Conservation (phyloP, 2,113 vertebrate genomes). For the Chaetorhynchus papuensis region DNA sequence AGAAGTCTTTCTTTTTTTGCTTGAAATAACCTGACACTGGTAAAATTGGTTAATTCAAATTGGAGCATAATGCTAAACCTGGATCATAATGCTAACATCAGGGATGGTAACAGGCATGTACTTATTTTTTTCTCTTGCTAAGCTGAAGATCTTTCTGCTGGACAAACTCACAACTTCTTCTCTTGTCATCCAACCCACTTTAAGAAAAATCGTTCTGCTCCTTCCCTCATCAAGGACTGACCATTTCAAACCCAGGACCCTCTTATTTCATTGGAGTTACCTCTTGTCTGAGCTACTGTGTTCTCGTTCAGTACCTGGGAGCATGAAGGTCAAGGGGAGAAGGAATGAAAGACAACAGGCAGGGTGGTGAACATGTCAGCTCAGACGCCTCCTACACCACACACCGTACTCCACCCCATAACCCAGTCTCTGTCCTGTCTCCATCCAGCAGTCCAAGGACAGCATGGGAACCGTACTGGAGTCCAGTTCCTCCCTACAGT, state of each 20-base stretch:
- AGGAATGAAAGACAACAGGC: not conserved
- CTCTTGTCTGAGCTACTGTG: slow-evolving; percentile 1
- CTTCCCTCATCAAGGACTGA: not conserved
- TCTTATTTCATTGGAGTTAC: not conserved
- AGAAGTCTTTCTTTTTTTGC: not conserved
- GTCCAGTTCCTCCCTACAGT: not conserved
- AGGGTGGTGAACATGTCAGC: slow-evolving; percentile 31
- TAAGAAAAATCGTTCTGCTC: not conserved
- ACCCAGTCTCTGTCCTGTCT: not conserved
- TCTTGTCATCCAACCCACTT: not conserved
- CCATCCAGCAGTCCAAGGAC: not conserved
- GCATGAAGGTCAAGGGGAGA: not conserved
- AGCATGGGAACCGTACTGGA: not conserved
- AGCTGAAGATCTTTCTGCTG: not conserved
- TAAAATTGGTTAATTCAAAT: not conserved
- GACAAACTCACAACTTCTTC: not conserved
- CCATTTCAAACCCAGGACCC: not conserved
- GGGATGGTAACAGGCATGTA: not conserved
- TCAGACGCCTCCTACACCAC: slow-evolving; percentile 41
- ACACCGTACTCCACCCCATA: not conserved
- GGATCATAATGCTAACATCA: not conserved
- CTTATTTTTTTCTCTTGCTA: not conserved
- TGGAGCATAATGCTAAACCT: not conserved
- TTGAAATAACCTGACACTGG: not conserved
- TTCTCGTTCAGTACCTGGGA: not conserved